A percentile compares a stretch with the other conserved stretches of the same genome.
Conservation (phyloP, 1,140 invertebrate genomes). For the Drosophila mojavensis region DNA sequence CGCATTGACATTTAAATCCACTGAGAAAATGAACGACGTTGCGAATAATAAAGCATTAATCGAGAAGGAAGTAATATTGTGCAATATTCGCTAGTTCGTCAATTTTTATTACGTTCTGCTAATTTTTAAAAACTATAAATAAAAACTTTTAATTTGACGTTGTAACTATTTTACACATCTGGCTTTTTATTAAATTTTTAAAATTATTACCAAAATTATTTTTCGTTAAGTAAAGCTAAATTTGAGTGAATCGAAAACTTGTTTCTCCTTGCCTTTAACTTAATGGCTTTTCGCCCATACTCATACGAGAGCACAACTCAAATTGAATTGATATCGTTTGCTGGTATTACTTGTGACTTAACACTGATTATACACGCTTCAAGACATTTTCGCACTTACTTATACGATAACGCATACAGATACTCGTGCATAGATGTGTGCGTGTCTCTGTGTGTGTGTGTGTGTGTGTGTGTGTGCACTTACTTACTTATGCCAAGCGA, state of each 20-base stretch:
- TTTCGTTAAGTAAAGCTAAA: not conserved
- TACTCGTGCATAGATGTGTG: not conserved
- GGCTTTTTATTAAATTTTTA: too few species aligned
- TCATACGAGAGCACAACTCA: not conserved
- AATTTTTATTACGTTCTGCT: too few species aligned
- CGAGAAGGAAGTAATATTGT: too few species aligned
- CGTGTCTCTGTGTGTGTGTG: slow-evolving; percentile 3
- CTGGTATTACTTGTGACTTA: slow-evolving; percentile 61
- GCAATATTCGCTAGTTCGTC: too few species aligned
- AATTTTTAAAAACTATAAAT: too few species aligned
- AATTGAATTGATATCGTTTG: slow-evolving; percentile 62
- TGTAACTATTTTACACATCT: too few species aligned
- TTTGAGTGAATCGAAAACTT: not conserved
- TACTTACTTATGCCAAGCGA: slow-evolving; percentile 47
- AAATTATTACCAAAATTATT: too few species aligned
- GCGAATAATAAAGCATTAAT: not conserved
- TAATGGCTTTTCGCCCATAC: slow-evolving; percentile 14
- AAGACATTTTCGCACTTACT: slow-evolving; percentile 54
- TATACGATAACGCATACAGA: slow-evolving; percentile 20
- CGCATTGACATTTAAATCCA: slow-evolving; percentile 4
- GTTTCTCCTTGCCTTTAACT: not conserved
- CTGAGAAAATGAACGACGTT: not conserved
- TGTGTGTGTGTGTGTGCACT: slow-evolving; percentile 9
- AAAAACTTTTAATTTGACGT: too few species aligned
- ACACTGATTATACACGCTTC: slow-evolving; percentile 57